Conservation (phyloP, 2,113 vertebrate genomes). For the Stegostoma tigrinum region DNA sequence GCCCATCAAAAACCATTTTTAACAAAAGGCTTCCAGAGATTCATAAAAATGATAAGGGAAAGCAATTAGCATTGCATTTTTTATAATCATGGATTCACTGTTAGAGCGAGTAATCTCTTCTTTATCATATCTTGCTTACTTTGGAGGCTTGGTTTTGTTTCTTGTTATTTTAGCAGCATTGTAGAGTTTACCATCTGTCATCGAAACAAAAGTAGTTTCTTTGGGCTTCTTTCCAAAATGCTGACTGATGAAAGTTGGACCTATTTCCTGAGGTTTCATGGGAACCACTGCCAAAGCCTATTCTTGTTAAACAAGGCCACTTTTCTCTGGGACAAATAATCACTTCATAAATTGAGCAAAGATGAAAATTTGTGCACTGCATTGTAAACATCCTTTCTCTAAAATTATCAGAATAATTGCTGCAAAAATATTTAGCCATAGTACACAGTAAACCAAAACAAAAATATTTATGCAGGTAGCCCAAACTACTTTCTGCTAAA, state of each 20-base stretch:
- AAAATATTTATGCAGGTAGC: not conserved
- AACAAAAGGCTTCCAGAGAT: not conserved
- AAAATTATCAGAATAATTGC: conserved; percentile 8
- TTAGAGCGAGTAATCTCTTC: not conserved
- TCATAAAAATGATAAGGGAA: not conserved
- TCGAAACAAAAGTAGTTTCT: conserved; percentile 29
- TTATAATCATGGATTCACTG: not conserved
- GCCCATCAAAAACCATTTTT: not conserved
- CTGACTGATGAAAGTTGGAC: not conserved
- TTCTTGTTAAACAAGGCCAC: conserved; percentile 20
- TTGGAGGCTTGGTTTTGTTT: conserved; percentile 3
- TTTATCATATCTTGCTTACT: conserved; percentile 25
- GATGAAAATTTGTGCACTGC: not conserved
- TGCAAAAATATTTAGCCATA: conserved; percentile 14
- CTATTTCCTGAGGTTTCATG: conserved; percentile 33
- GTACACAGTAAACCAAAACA: not conserved
- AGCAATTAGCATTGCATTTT: not conserved
- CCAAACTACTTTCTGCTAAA: not conserved
- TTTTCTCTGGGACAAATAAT: conserved; percentile 26
- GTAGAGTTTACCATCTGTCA: conserved; percentile 20
- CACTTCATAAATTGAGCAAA: not conserved
- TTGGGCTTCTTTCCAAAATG: conserved; percentile 25
- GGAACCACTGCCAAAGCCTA: conserved; percentile 10
- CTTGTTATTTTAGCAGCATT: conserved; percentile 33
- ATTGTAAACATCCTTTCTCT: conserved; percentile 21